Percentiles rank a stretch among this genome's conserved stretches.
Evolutionary conservation across 2,797 vertebrate species (phyloP).

Genomic region (Coluber constrictor): DNA sequence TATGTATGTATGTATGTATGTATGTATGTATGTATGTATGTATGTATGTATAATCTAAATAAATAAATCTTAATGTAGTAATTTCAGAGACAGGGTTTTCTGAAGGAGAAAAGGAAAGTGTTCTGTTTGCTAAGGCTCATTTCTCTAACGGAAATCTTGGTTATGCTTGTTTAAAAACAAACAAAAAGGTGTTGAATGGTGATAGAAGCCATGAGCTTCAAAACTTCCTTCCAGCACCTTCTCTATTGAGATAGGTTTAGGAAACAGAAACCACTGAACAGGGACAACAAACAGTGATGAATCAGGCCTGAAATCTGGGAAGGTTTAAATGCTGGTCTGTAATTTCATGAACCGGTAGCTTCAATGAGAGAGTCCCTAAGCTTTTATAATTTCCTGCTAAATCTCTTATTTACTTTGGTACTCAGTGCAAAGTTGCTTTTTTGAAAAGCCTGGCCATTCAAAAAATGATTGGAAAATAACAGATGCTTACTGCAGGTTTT

Average conservation of each 20-base stretch:
- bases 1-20: no score
- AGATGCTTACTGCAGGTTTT: slow-evolving; percentile 26
- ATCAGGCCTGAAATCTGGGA: not conserved
- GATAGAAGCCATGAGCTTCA: not conserved
- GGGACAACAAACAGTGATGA: not conserved
- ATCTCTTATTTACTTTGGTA: not conserved
- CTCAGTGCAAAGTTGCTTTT: not conserved
- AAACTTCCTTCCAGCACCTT: not conserved
- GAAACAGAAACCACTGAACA: not conserved
- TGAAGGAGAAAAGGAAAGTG: not conserved
- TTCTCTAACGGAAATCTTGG: not conserved
- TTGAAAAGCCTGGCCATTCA: not conserved
- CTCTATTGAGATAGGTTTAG: not conserved
- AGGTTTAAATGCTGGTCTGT: not conserved
- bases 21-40: no score
- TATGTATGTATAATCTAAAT: no score
- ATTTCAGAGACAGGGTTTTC: not conserved
- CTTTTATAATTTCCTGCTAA: not conserved
- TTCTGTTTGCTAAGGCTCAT: not conserved
- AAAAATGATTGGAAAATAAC: slow-evolving; percentile 16
- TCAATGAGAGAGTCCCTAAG: not conserved
- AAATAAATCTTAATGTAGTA: not conserved
- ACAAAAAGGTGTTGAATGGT: not conserved
- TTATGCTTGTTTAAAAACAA: not conserved
- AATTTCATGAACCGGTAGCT: not conserved